These are phyloP conservation scores for Catharus ustulatus DNA, from an alignment of 2,797 vertebrate genomes.

Conservation along the genomic window DNA sequence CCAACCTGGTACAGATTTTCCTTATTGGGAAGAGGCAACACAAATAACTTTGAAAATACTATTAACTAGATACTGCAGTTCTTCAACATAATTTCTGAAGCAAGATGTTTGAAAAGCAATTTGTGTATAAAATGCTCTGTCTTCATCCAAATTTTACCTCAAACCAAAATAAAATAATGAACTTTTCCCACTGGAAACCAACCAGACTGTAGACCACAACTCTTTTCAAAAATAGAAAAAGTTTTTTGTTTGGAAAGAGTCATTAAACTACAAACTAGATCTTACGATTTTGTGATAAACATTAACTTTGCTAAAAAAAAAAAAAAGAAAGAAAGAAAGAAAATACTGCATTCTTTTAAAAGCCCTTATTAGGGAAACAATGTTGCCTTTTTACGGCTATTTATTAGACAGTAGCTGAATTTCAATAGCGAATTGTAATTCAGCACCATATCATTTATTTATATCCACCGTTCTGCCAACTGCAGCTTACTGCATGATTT, in stretches of 20 bases:
- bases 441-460: constrained; percentile 57
- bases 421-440: constrained; percentile 52
- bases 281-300: not conserved
- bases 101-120: not conserved
- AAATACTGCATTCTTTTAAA: not conserved
- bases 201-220: not conserved
- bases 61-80: not conserved
- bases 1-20: not conserved
- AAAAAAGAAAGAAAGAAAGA: not conserved
- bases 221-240: not conserved
- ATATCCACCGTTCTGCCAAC: not conserved
- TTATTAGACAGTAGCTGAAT: constrained; percentile 10
- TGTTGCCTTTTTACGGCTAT: constrained; percentile 23
- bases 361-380: not conserved
- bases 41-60: not conserved
- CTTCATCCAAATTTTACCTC: not conserved
- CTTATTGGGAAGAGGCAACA: not conserved
- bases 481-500: not conserved
- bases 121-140: not conserved
- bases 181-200: not conserved
- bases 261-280: not conserved
- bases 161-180: not conserved
- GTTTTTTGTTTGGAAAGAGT: not conserved
- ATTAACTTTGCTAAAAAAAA: not conserved
- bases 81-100: not conserved